Percentiles rank a stretch among this genome's conserved stretches.
Evolutionary conservation across 2,797 vertebrate genomes (phyloP).

Genomic region (Bovichtus variegatus): DNA sequence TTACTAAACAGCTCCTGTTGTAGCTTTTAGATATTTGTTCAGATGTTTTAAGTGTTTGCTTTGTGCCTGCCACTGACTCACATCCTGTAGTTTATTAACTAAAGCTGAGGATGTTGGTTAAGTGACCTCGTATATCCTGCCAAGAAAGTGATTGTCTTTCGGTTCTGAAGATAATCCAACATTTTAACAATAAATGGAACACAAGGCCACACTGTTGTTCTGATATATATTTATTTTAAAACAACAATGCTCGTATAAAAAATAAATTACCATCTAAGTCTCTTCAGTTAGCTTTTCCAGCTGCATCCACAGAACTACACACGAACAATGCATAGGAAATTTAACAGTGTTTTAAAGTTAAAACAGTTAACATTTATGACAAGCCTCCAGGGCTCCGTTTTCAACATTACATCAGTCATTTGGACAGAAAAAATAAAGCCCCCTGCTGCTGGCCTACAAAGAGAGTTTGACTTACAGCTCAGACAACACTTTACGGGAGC

Average conservation of each 20-base stretch:
- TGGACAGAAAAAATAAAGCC: slow-evolving; percentile 17
- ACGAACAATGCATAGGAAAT: slow-evolving; percentile 29
- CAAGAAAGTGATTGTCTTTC: slow-evolving; percentile 17
- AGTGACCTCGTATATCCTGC: slow-evolving; percentile 55
- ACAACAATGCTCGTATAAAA: slow-evolving; percentile 56
- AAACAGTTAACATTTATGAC: slow-evolving; percentile 19
- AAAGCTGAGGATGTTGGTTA: slow-evolving; percentile 22
- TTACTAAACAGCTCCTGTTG: not conserved
- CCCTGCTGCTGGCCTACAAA: not conserved
- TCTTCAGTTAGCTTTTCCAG: slow-evolving; percentile 35
- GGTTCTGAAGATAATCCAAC: slow-evolving; percentile 2
- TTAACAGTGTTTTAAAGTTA: slow-evolving; percentile 29
- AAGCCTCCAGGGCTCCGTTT: slow-evolving; percentile 71
- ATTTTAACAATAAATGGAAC: not conserved
- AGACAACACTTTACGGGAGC: slow-evolving; percentile 5
- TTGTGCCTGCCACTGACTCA: slow-evolving; percentile 38
- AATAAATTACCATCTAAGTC: slow-evolving; percentile 70
- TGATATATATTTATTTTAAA: slow-evolving; percentile 54
- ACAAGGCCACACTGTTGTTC: slow-evolving; percentile 35
- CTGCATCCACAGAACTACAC: slow-evolving; percentile 47
- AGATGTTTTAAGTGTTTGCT: slow-evolving; percentile 51
- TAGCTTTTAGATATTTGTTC: slow-evolving; percentile 36
- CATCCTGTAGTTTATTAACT: slow-evolving; percentile 69
- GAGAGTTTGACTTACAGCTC: slow-evolving; percentile 22
- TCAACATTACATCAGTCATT: slow-evolving; percentile 33